phyloP scores from a whole-genome alignment of 2,888 invertebrate genomes.

The Aporophyla lueneburgensis region DNA sequence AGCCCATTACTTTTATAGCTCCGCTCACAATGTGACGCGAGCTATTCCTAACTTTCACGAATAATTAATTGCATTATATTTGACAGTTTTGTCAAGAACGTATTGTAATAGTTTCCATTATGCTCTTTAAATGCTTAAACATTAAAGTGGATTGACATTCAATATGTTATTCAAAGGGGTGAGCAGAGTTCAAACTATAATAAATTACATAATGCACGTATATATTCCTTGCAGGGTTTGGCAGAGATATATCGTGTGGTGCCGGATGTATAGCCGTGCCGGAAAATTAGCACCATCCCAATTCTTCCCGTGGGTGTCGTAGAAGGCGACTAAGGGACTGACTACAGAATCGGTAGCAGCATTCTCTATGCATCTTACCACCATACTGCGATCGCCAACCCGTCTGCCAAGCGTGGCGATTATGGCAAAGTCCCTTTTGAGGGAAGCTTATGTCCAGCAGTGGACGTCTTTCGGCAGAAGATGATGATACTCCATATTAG shows the following conservation, averaged over 20 bases:
- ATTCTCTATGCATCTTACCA: too few relatives aligned
- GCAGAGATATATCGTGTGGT: too few relatives aligned
- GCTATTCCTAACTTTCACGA: background rate
- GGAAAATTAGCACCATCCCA: too few relatives aligned
- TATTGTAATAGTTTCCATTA: background rate
- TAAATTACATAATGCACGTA: background rate
- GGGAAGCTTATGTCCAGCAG: too few relatives aligned
- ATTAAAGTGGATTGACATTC: constrained; percentile 8
- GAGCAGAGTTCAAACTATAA: constrained; percentile 10
- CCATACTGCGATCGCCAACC: too few relatives aligned
- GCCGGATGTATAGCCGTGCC: too few relatives aligned
- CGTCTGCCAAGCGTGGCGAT: too few relatives aligned
- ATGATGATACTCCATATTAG: background rate
- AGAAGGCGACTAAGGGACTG: too few relatives aligned
- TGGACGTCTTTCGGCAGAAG: too few relatives aligned
- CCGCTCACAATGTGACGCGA: background rate
- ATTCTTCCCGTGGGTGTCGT: too few relatives aligned
- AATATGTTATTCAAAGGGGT: background rate
- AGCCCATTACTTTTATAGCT: background rate
- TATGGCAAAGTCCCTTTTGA: too few relatives aligned
- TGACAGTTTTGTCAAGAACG: constrained; percentile 11
- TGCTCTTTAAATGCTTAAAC: background rate
- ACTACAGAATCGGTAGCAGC: too few relatives aligned
- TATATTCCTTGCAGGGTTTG: background rate
- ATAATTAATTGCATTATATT: background rate